A percentile compares a stretch with the other conserved stretches of the same genome.
phyloP scores from a whole-genome alignment of 1,140 invertebrate species.

The Hyles euphorbiae region DNA sequence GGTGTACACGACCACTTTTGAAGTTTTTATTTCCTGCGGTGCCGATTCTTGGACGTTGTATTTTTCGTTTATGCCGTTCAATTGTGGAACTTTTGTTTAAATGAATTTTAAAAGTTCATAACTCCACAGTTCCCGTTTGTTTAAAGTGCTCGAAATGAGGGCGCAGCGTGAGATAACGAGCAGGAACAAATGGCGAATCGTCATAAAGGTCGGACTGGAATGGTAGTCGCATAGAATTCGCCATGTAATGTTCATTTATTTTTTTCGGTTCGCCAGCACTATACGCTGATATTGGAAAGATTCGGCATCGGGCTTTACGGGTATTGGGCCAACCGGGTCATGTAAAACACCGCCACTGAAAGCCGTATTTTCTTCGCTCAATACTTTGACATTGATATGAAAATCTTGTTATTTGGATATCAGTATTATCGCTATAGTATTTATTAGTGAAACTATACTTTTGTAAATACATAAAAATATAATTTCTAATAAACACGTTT shows the following conservation, averaged over 20 bases:
- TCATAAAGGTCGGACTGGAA: conserved; percentile 21
- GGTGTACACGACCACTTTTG: too few relatives aligned
- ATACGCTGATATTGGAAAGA: neutral
- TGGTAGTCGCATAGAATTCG: conserved; percentile 17
- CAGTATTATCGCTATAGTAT: too few relatives aligned
- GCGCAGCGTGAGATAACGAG: conserved; percentile 58
- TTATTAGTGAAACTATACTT: too few relatives aligned
- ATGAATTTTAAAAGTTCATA: conserved; percentile 55
- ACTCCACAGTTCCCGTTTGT: conserved; percentile 49
- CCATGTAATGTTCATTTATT: conserved; percentile 19
- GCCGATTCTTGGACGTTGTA: neutral
- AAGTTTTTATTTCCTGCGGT: neutral
- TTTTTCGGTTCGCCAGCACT: neutral
- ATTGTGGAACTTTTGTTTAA: conserved; percentile 9
- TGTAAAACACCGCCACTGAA: too few relatives aligned
- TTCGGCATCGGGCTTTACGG: too few relatives aligned
- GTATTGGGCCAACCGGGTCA: too few relatives aligned
- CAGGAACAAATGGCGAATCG: conserved; percentile 40
- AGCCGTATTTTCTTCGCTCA: too few relatives aligned
- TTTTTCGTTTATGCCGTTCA: conserved; percentile 5
- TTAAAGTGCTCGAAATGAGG: conserved; percentile 52
- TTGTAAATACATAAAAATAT: too few relatives aligned
- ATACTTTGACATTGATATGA: too few relatives aligned
- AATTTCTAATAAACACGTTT: too few relatives aligned
- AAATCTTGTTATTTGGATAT: too few relatives aligned